Evolutionary conservation across 2,113 vertebrate genomes (phyloP).

Genomic region (Illadopsis cleaveri): DNA sequence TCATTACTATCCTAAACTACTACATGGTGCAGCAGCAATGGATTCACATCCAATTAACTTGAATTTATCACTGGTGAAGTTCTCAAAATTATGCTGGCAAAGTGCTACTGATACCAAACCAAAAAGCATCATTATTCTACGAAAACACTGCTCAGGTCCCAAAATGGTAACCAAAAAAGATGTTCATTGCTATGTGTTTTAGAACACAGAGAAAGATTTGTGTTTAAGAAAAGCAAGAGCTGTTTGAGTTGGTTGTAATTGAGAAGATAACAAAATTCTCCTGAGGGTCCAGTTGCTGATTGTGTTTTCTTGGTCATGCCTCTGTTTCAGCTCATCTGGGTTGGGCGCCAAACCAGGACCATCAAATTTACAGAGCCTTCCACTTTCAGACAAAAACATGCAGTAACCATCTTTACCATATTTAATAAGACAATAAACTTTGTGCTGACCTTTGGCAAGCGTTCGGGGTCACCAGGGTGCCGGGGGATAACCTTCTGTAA

Average conservation of each 20-base stretch:
- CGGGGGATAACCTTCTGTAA: conserved; percentile 87
- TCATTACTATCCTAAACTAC: neutral
- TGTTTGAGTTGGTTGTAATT: neutral
- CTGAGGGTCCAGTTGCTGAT: neutral
- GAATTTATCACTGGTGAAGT: neutral
- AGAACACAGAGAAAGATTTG: neutral
- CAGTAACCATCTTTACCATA: conserved; percentile 18
- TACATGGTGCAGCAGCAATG: neutral
- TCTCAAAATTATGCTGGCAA: neutral
- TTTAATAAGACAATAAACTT: conserved; percentile 43
- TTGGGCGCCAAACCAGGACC: neutral
- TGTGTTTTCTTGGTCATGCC: neutral
- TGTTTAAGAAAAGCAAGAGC: neutral
- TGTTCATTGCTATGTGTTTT: neutral
- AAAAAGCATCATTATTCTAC: neutral
- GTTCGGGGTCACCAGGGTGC: conserved; percentile 84
- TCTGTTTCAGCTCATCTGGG: neutral
- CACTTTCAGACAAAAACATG: neutral
- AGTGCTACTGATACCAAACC: neutral
- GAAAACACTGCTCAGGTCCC: neutral
- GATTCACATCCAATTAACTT: neutral
- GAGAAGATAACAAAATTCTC: neutral
- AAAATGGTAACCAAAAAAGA: neutral
- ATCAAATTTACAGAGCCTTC: neutral
- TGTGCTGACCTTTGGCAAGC: conserved; percentile 84